Percentiles rank a stretch among this genome's conserved stretches.
Evolutionary conservation across 2,888 invertebrate genomes (phyloP).

Genomic region (Campoplex nolae): DNA sequence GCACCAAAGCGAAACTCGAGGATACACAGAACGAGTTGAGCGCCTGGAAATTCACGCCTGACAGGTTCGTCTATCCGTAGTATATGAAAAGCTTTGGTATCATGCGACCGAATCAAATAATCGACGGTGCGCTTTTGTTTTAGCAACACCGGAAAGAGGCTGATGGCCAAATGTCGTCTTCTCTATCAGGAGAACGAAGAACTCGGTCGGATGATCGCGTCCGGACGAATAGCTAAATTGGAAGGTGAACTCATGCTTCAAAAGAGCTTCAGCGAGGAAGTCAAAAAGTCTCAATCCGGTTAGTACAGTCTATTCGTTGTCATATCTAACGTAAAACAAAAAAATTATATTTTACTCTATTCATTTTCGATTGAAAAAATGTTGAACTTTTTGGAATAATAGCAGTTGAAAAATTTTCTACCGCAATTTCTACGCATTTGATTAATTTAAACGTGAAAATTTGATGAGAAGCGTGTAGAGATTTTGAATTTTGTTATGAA

Average conservation of each 20-base stretch:
- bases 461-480: neutral
- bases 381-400: neutral
- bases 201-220: slow-evolving; percentile 97
- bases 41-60: slow-evolving; percentile 99
- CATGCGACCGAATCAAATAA: neutral
- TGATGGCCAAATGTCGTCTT: slow-evolving; percentile 98
- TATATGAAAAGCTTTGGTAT: neutral
- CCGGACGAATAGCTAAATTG: slow-evolving; percentile 96
- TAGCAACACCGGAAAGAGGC: slow-evolving; percentile 97
- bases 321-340: neutral
- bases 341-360: too few species aligned
- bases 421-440: neutral
- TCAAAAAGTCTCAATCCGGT: slow-evolving; percentile 98
- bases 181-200: slow-evolving; percentile 99
- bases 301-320: slow-evolving; percentile 69
- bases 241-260: slow-evolving; percentile 98
- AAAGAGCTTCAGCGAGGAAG: slow-evolving; percentile 97
- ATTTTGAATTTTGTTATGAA: neutral
- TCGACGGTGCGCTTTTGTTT: slow-evolving; percentile 65
- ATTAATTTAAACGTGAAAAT: neutral
- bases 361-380: too few species aligned
- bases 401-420: neutral
- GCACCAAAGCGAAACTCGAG: slow-evolving; percentile 95
- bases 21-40: slow-evolving; percentile 99
- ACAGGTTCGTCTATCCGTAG: slow-evolving; percentile 87